phyloP scores from a whole-genome alignment of 2,797 vertebrate species.

The Pangasius macronema region DNA sequence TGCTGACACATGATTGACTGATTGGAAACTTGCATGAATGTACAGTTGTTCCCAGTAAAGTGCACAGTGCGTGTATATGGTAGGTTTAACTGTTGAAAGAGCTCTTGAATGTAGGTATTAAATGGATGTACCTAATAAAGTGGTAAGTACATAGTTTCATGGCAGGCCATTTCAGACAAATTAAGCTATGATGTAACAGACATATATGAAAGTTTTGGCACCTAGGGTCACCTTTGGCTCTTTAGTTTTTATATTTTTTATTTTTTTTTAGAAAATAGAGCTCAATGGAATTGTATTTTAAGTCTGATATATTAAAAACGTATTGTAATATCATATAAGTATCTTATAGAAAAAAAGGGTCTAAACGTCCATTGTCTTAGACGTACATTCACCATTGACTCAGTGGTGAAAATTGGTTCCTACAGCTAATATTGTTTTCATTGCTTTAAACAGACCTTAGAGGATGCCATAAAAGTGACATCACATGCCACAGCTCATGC shows the following conservation, averaged over 20 bases:
- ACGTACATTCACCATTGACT: too few relatives aligned
- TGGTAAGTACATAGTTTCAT: background rate
- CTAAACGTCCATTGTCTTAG: too few relatives aligned
- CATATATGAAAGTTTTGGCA: background rate
- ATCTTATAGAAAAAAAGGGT: too few relatives aligned
- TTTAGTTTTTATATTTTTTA: background rate
- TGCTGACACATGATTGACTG: background rate
- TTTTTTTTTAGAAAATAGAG: background rate
- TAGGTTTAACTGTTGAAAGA: background rate
- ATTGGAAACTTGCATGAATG: background rate
- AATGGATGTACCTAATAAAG: background rate
- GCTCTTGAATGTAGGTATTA: background rate
- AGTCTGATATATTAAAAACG: too few relatives aligned
- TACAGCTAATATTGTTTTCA: background rate
- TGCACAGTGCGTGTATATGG: background rate
- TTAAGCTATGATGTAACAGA: background rate
- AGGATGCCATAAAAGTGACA: slow-evolving; percentile 36
- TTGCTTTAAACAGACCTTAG: slow-evolving; percentile 40
- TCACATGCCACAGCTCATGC: slow-evolving; percentile 48
- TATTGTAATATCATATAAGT: too few relatives aligned
- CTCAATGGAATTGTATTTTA: background rate
- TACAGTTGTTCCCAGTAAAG: background rate
- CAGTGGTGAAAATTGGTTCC: background rate
- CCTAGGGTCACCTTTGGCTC: background rate
- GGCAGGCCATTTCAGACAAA: background rate